Evolutionary conservation across 1,140 invertebrate genomes (phyloP).

Genomic region (Ceratoteleas bidentatus): DNA sequence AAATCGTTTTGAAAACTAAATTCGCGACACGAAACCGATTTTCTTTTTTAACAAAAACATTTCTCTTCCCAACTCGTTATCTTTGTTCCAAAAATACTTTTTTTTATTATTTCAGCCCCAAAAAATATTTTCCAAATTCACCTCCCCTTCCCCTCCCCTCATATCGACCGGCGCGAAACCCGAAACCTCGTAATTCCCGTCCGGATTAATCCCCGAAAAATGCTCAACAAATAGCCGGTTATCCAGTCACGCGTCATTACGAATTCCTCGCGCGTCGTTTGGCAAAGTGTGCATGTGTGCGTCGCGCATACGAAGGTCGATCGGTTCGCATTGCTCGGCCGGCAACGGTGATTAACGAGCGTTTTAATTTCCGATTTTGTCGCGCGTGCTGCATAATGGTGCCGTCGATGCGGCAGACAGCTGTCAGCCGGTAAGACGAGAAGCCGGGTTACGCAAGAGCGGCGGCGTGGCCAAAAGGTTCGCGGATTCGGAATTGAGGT

Average conservation of each 20-base stretch:
- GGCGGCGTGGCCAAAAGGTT: slow-evolving; percentile 45
- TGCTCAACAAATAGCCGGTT: too few species aligned
- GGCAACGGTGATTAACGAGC: slow-evolving; percentile 50
- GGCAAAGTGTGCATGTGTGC: background rate
- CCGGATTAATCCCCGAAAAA: too few species aligned
- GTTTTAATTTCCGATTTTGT: slow-evolving; percentile 63
- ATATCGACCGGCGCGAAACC: too few species aligned
- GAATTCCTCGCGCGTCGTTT: background rate
- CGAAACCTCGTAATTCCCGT: too few species aligned
- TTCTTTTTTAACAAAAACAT: too few species aligned
- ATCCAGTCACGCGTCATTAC: background rate
- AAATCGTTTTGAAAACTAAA: too few species aligned
- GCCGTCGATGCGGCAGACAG: slow-evolving; percentile 33
- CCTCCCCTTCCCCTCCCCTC: too few species aligned
- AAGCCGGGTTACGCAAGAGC: slow-evolving; percentile 50
- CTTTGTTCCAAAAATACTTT: too few species aligned
- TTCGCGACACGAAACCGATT: too few species aligned
- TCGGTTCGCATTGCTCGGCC: slow-evolving; percentile 41
- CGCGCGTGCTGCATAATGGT: slow-evolving; percentile 42
- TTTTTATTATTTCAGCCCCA: too few species aligned
- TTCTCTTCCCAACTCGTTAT: too few species aligned
- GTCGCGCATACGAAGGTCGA: slow-evolving; percentile 22
- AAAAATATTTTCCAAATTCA: too few species aligned
- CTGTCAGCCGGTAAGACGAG: slow-evolving; percentile 45
- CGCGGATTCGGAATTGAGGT: slow-evolving; percentile 55